Conservation (phyloP, 2,113 vertebrate genomes). For the Chunga burmeisteri region DNA sequence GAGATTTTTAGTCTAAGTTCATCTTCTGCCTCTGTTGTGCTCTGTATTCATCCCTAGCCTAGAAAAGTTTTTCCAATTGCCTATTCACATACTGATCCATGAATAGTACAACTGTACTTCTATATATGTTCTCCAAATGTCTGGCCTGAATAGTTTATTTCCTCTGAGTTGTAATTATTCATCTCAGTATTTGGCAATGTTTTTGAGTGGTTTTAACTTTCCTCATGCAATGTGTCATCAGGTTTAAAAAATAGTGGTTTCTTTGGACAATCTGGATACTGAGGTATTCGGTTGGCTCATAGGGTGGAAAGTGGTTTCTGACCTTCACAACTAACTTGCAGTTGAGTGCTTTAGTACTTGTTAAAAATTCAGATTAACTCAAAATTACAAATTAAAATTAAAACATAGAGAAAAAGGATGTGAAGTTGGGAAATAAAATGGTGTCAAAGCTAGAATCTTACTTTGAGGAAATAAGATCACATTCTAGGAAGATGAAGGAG, state of each 20-base stretch:
- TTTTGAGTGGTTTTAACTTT: background rate
- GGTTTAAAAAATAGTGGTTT: background rate
- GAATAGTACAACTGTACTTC: slow-evolving; percentile 35
- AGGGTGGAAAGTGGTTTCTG: background rate
- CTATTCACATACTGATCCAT: slow-evolving; percentile 9
- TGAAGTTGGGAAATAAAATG: background rate
- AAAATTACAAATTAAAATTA: background rate
- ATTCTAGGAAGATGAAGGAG: background rate
- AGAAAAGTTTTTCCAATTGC: slow-evolving; percentile 37
- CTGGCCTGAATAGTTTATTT: slow-evolving; percentile 50
- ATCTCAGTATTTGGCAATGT: background rate
- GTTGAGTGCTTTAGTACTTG: background rate
- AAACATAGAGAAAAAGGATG: background rate
- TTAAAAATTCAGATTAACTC: background rate
- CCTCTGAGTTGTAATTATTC: slow-evolving; percentile 15
- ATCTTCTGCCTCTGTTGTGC: slow-evolving; percentile 10
- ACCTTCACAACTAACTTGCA: background rate
- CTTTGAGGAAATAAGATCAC: background rate
- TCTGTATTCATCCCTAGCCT: background rate
- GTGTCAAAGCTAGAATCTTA: background rate
- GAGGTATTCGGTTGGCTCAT: background rate
- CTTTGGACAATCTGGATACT: background rate
- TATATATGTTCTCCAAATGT: slow-evolving; percentile 38
- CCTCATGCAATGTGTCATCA: background rate
- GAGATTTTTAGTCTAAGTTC: background rate